A percentile compares a stretch with the other conserved stretches of the same genome.
Conservation (phyloP, 2,888 invertebrate genomes). For the Volucella inflata region DNA sequence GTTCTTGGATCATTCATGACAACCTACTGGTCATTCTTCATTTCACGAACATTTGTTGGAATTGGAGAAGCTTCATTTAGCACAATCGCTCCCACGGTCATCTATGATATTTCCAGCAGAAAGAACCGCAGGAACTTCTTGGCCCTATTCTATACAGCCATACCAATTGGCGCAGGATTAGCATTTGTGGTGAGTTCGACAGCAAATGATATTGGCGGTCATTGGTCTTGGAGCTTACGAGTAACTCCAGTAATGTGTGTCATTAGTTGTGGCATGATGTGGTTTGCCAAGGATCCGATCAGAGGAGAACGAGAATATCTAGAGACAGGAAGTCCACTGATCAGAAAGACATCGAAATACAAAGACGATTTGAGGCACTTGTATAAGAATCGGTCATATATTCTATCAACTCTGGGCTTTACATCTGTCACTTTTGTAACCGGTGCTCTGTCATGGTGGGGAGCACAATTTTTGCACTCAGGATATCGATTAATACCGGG, state of each 20-base stretch:
- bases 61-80: slow-evolving; percentile 52
- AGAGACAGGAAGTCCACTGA: not conserved
- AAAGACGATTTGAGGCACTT: slow-evolving; percentile 7
- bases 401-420: slow-evolving; percentile 57
- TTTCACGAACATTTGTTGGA: slow-evolving; percentile 36
- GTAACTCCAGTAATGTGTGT: slow-evolving; percentile 23
- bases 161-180: slow-evolving; percentile 54
- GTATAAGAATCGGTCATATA: slow-evolving; percentile 30
- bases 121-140: slow-evolving; percentile 27
- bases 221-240: slow-evolving; percentile 59
- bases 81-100: slow-evolving; percentile 54
- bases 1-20: slow-evolving; percentile 41
- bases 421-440: slow-evolving; percentile 49
- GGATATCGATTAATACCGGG: slow-evolving; percentile 52
- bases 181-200: slow-evolving; percentile 35
- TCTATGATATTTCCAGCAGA: slow-evolving; percentile 51
- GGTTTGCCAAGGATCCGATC: slow-evolving; percentile 48
- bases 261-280: slow-evolving; percentile 25
- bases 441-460: slow-evolving; percentile 64
- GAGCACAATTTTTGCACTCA: slow-evolving; percentile 37
- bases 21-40: slow-evolving; percentile 41
- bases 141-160: slow-evolving; percentile 47
- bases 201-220: slow-evolving; percentile 5
- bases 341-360: not conserved
- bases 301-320: slow-evolving; percentile 54